Conservation (phyloP, 2,888 invertebrate species). For the Ormyrus labotus region DNA sequence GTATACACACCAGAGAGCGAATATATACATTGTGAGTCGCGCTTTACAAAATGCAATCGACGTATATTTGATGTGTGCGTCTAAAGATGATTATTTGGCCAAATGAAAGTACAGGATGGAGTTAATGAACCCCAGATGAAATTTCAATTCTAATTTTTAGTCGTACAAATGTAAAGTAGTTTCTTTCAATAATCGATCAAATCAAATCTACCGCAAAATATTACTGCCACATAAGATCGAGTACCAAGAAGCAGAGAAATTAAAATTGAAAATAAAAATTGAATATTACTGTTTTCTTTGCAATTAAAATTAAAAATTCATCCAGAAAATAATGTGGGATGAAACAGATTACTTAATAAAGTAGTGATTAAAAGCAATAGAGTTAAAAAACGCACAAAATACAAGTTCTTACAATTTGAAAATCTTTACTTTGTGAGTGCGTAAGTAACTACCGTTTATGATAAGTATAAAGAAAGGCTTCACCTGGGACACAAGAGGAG, state of each 20-base stretch:
- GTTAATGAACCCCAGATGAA: conserved; percentile 12
- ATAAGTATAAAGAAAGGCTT: conserved; percentile 47
- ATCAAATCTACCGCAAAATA: no score
- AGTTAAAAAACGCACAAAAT: conserved; percentile 43
- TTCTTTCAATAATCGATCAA: no score
- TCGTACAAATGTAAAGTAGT: no score
- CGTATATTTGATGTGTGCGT: neutral
- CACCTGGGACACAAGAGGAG: conserved; percentile 52
- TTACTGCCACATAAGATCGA: no score
- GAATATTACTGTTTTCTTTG: neutral
- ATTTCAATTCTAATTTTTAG: conserved; percentile 1
- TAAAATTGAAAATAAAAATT: no score
- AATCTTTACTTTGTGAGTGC: conserved; percentile 19
- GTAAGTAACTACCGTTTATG: conserved; percentile 40
- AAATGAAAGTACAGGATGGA: neutral
- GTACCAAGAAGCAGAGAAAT: no score
- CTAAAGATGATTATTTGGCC: neutral
- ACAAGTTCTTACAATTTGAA: conserved; percentile 37
- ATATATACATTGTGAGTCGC: conserved; percentile 30
- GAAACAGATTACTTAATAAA: conserved; percentile 6
- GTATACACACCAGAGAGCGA: conserved; percentile 6
- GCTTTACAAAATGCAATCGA: conserved; percentile 45
- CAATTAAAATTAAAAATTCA: conserved; percentile 23
- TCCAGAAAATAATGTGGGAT: conserved; percentile 15
- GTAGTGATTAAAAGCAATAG: conserved; percentile 31